phyloP scores from a whole-genome alignment of 2,888 invertebrate genomes.

The Pterostichus niger region DNA sequence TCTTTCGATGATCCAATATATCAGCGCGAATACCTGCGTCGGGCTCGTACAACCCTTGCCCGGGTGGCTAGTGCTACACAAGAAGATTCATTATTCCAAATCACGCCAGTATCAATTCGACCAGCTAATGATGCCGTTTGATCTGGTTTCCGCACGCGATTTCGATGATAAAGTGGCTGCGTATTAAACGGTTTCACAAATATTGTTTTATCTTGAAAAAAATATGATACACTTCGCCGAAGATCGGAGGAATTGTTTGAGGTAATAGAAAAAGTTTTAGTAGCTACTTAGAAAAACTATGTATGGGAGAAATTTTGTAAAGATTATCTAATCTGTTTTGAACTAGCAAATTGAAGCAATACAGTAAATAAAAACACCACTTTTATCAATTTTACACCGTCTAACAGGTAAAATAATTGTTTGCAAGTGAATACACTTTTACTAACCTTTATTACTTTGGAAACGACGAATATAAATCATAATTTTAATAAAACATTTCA shows the following conservation, averaged over 20 bases:
- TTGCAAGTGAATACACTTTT: too few relatives aligned
- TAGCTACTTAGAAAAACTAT: not conserved
- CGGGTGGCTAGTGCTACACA: not conserved
- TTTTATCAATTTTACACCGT: too few relatives aligned
- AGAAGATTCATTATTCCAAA: constrained; percentile 64
- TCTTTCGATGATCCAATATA: constrained; percentile 46
- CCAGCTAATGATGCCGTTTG: constrained; percentile 54
- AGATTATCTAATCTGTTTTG: too few relatives aligned
- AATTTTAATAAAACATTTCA: too few relatives aligned
- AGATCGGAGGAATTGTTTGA: not conserved
- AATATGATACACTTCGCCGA: not conserved
- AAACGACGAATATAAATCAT: too few relatives aligned
- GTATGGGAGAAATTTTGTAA: too few relatives aligned
- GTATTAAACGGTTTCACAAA: not conserved
- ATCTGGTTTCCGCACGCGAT: constrained; percentile 57
- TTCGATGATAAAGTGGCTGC: constrained; percentile 39
- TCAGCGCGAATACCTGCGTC: constrained; percentile 29
- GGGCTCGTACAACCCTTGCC: constrained; percentile 15
- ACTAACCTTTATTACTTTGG: too few relatives aligned
- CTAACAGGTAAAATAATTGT: too few relatives aligned
- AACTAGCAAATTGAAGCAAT: too few relatives aligned
- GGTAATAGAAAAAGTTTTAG: constrained; percentile 27
- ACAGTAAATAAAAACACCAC: too few relatives aligned
- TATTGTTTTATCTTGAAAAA: constrained; percentile 36
- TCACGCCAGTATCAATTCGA: constrained; percentile 65